A percentile compares a stretch with the other conserved stretches of the same genome.
These are phyloP conservation scores for Urophycis tenuis DNA, from an alignment of 2,797 vertebrate species.

Conservation along the genomic window DNA sequence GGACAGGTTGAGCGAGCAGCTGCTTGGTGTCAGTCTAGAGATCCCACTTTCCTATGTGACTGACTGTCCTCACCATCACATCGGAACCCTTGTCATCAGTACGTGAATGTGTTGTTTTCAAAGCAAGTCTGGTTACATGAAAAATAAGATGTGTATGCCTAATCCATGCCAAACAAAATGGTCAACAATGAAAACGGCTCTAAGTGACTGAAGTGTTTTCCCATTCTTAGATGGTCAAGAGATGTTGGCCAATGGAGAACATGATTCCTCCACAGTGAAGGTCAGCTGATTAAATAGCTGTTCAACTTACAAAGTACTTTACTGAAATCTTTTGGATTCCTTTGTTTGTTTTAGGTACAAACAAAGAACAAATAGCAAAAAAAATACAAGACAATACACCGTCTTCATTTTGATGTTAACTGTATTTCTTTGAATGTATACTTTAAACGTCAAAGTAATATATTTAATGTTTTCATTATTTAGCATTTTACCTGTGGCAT, in stretches of 20 bases:
- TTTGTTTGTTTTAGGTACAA: background rate
- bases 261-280: constrained; percentile 61
- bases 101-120: background rate
- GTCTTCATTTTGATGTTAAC: background rate
- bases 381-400: no score
- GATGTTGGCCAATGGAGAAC: constrained; percentile 71
- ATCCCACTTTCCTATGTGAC: constrained; percentile 24
- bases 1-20: constrained; percentile 76
- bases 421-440: background rate
- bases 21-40: constrained; percentile 66
- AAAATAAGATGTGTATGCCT: background rate
- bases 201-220: constrained; percentile 22
- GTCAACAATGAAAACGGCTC: background rate
- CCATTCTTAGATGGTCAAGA: constrained; percentile 71
- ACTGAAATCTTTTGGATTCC: background rate
- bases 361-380: background rate
- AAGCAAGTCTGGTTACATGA: background rate
- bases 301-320: background rate
- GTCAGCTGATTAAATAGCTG: constrained; percentile 36
- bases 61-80: constrained; percentile 43
- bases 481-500: background rate
- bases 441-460: background rate
- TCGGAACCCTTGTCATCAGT: constrained; percentile 55
- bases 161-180: background rate
- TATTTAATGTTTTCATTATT: background rate